phyloP scores from a whole-genome alignment of 2,888 invertebrate species.

The Pterobdella sp. region DNA sequence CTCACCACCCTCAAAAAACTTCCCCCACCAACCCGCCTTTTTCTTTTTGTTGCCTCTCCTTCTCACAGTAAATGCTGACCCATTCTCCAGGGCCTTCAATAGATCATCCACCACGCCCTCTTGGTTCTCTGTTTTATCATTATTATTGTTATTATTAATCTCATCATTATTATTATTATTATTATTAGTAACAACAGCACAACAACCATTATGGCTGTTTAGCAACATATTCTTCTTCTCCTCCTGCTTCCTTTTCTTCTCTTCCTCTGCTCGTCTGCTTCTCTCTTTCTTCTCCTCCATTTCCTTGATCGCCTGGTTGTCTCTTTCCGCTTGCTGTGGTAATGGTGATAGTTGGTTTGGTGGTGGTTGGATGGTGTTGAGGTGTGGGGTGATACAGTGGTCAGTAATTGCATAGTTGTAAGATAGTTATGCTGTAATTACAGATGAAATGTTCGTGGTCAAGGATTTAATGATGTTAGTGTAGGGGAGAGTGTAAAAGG shows the following conservation, averaged over 20 bases:
- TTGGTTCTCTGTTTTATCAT: slow-evolving; percentile 75
- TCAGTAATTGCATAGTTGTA: too few relatives aligned
- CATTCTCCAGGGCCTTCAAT: slow-evolving; percentile 84
- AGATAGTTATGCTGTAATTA: too few relatives aligned
- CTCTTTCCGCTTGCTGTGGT: slow-evolving; percentile 70
- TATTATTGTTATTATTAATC: too few relatives aligned
- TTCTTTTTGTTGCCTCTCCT: slow-evolving; percentile 54
- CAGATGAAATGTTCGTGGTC: background rate
- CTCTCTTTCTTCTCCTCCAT: slow-evolving; percentile 74
- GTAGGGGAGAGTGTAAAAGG: background rate
- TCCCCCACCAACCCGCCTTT: slow-evolving; percentile 72
- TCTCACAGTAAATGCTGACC: slow-evolving; percentile 69
- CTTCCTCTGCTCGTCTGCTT: slow-evolving; percentile 73
- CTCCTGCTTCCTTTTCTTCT: slow-evolving; percentile 64
- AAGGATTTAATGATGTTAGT: background rate
- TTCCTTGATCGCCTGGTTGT: slow-evolving; percentile 73
- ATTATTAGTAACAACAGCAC: too few relatives aligned
- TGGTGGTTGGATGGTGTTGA: too few relatives aligned
- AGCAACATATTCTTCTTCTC: slow-evolving; percentile 61
- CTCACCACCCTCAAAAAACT: background rate
- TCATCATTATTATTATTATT: too few relatives aligned
- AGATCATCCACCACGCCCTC: slow-evolving; percentile 98
- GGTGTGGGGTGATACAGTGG: too few relatives aligned
- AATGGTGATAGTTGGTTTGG: too few relatives aligned
- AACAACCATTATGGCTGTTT: slow-evolving; percentile 70